Base-by-base conservation (phyloP, 2,888 invertebrate genomes). In the Dicyrtoma fusca region DNA sequence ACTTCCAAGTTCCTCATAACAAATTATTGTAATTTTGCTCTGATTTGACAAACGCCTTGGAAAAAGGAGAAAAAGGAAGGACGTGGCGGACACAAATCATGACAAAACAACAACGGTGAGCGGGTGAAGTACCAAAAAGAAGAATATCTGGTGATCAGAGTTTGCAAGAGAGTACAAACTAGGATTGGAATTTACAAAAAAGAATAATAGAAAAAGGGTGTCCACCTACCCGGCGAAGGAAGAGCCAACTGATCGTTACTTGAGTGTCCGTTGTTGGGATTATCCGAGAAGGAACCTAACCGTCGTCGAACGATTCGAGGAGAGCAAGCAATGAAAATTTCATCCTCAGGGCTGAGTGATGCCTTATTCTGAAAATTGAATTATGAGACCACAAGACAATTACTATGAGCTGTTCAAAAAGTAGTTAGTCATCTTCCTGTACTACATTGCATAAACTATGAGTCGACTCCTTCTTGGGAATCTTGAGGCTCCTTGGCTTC, bases 271-370 rank as follows among this genome's bases (percentile, higher is more conserved):
- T 75, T 74, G 47, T 70, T 72, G 10, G 77, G 51, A 55, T 80
- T 80, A n/a, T 86, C 87, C 71, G 87, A 88, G 80, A 88, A 89
- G 0, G 91, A 90, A 25, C 90, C 90, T 76, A 90, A 84, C 71
- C 90, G 85, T 73, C 90, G 85, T 76, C 91, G 85, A 4, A 87
- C 86, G 44, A 91, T 84, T 11, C 88, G 88, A 0, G 91, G 91
- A 62, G 91, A 91, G 63, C 89, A 88, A 13, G 87, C 85, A 53
- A 87, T 84, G 11, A 88, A 83, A 71, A 88, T 87, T 74, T 89
- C 89, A 80, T 89, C 89, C 70, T 89, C 89, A 2, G 88, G 87
- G 45, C 87, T 86, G 21, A 82, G 84, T 84, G 69, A 86, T 85
- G 79, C 85, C 86, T 77, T 85, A 63, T 76, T 78, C 79, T 79